These are phyloP conservation scores for Equus quagga DNA, from an alignment of 2,113 vertebrate genomes.

Conservation along the genomic window DNA sequence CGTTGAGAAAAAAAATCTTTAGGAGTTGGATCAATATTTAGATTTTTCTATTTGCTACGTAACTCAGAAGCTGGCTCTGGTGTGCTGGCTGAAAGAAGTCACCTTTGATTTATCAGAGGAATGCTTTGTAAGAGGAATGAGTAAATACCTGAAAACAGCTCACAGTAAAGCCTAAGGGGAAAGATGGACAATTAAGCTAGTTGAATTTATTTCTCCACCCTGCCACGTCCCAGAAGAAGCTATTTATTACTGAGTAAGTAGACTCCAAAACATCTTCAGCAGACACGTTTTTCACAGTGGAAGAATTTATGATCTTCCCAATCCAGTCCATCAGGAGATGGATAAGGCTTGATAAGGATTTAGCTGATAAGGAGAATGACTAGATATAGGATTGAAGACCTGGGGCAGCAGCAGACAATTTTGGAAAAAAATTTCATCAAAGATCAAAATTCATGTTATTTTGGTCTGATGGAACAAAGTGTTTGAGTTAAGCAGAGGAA, in stretches of 20 bases:
- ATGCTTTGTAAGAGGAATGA: not conserved
- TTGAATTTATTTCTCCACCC: not conserved
- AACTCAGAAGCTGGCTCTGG: not conserved
- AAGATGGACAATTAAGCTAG: not conserved
- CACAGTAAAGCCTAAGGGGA: not conserved
- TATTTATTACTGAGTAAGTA: not conserved
- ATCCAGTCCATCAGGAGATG: not conserved
- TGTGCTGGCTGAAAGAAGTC: not conserved
- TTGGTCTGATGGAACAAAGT: not conserved
- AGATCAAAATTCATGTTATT: not conserved
- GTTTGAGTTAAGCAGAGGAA: not conserved
- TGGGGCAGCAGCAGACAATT: not conserved
- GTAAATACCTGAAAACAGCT: not conserved
- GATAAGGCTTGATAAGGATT: not conserved
- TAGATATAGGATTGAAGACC: not conserved
- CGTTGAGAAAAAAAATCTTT: not conserved
- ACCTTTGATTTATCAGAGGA: not conserved
- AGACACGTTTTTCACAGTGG: not conserved
- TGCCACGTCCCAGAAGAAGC: not conserved
- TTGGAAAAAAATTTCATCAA: too few relatives aligned
- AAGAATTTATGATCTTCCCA: conserved; percentile 48
- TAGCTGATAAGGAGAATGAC: not conserved
- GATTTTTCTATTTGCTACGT: conserved; percentile 7
- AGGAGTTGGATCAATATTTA: not conserved
- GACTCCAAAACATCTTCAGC: not conserved